These are phyloP conservation scores for Pangasius mekongensis DNA, from an alignment of 2,797 vertebrate genomes.

Conservation along the genomic window DNA sequence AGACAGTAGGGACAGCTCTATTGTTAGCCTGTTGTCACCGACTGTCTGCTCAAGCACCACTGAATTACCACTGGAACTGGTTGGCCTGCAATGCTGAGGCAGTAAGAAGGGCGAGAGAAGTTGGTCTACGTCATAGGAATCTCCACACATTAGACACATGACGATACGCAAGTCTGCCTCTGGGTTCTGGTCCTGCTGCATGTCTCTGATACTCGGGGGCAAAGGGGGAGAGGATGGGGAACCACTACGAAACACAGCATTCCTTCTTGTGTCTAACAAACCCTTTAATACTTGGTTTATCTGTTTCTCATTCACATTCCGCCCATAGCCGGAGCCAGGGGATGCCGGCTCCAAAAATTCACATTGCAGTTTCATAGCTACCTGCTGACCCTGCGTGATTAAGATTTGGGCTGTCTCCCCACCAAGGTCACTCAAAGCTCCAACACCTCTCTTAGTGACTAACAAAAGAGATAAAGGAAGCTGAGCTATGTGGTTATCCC, in stretches of 20 bases:
- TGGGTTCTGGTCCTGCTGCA: constrained; percentile 69
- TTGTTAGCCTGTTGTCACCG: constrained; percentile 72
- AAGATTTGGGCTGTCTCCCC: constrained; percentile 82
- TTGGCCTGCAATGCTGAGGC: constrained; percentile 75
- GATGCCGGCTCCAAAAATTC: constrained; percentile 80
- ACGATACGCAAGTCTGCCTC: constrained; percentile 81
- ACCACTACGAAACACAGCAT: constrained; percentile 66
- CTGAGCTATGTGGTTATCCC: constrained; percentile 75
- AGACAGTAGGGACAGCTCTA: constrained; percentile 81
- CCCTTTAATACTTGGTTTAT: constrained; percentile 83
- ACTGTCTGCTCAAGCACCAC: constrained; percentile 78
- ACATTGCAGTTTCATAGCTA: constrained; percentile 82
- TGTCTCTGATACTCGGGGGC: constrained; percentile 81
- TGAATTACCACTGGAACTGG: constrained; percentile 69
- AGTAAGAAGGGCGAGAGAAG: constrained; percentile 79
- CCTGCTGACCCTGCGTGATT: constrained; percentile 83
- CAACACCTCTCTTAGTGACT: constrained; percentile 80
- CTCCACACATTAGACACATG: constrained; percentile 87
- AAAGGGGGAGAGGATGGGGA: constrained; percentile 75
- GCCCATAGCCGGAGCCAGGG: constrained; percentile 80
- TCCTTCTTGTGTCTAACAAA: constrained; percentile 81
- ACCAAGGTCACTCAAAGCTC: constrained; percentile 70
- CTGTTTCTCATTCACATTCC: constrained; percentile 84
- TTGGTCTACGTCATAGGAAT: constrained; percentile 77
- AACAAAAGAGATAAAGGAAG: constrained; percentile 80